Percentiles rank a stretch among this genome's conserved stretches.
Evolutionary conservation across 2,113 vertebrate species (phyloP).

Genomic region (Artemisiospiza belli): DNA sequence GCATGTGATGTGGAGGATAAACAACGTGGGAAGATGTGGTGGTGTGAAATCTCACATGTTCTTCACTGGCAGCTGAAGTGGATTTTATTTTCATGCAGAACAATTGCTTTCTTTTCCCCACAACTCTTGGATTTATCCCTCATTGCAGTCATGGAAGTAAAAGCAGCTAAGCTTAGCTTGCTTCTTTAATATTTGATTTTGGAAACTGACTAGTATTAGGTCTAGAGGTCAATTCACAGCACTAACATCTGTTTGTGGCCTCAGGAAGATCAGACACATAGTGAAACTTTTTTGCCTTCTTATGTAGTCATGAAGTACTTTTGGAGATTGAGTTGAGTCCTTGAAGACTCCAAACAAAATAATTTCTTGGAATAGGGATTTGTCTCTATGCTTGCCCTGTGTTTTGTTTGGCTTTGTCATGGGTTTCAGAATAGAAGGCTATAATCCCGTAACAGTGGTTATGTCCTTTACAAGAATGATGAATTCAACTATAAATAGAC

Average conservation of each 20-base stretch:
- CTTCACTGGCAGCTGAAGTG: neutral
- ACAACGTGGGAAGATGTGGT: constrained; percentile 17
- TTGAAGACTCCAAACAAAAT: constrained; percentile 60
- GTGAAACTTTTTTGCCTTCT: neutral
- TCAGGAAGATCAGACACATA: neutral
- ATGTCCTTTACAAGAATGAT: constrained; percentile 49
- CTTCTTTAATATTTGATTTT: neutral
- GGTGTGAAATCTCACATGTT: neutral
- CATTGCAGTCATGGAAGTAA: neutral
- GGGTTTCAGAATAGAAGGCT: constrained; percentile 48
- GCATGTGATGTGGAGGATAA: constrained; percentile 17
- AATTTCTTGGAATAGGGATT: constrained; percentile 58
- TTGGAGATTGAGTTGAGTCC: constrained; percentile 29
- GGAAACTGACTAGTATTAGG: neutral
- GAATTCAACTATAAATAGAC: constrained; percentile 65
- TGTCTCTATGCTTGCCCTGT: constrained; percentile 13
- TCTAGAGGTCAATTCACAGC: neutral
- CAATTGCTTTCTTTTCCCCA: neutral
- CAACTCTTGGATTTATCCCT: neutral
- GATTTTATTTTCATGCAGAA: constrained; percentile 3
- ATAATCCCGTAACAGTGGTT: constrained; percentile 34
- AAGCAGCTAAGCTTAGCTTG: neutral
- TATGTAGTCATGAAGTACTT: neutral
- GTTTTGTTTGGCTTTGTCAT: constrained; percentile 66
- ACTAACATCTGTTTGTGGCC: neutral